Conservation (phyloP, 35 echinoderm and acorn worm genomes). For the Ophiothrix spiculata region DNA sequence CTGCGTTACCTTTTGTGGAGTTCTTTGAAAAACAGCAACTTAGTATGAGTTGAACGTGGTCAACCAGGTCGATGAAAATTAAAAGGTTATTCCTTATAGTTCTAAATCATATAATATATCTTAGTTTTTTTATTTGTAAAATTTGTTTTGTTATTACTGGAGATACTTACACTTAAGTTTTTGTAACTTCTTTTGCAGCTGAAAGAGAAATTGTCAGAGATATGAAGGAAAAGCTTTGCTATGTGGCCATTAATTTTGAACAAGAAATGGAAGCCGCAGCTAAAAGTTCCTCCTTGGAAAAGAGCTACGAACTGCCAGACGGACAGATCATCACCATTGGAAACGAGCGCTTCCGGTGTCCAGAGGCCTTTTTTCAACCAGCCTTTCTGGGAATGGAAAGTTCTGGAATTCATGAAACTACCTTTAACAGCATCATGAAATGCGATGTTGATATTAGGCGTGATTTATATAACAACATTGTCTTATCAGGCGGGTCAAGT, state of each 20-base stretch:
- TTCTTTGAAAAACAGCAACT: too few relatives aligned
- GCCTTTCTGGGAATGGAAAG: neutral
- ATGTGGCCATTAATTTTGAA: conserved; percentile 21
- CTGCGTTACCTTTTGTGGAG: too few relatives aligned
- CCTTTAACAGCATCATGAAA: conserved; percentile 21
- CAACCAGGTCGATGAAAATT: too few relatives aligned
- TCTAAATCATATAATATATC: too few relatives aligned
- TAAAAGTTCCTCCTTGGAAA: neutral
- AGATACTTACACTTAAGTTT: too few relatives aligned
- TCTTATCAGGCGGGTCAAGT: conserved; percentile 5
- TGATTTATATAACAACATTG: conserved; percentile 1
- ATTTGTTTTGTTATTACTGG: too few relatives aligned
- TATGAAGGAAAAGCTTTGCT: conserved; percentile 31
- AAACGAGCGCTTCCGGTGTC: conserved; percentile 9
- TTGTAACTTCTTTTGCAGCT: neutral
- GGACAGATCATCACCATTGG: neutral
- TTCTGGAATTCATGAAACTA: conserved; percentile 12
- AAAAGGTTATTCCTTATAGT: too few relatives aligned
- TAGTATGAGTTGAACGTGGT: too few relatives aligned
- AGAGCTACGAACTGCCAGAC: conserved; percentile 13
- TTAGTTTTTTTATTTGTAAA: too few relatives aligned
- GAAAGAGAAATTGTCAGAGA: conserved; percentile 28
- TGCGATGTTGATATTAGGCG: conserved; percentile 22
- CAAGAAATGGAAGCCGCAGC: too few relatives aligned
- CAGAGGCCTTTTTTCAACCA: conserved; percentile 38